These are phyloP conservation scores for Cryptoprocta ferox DNA, from an alignment of 2,797 vertebrate genomes.

Conservation along the genomic window DNA sequence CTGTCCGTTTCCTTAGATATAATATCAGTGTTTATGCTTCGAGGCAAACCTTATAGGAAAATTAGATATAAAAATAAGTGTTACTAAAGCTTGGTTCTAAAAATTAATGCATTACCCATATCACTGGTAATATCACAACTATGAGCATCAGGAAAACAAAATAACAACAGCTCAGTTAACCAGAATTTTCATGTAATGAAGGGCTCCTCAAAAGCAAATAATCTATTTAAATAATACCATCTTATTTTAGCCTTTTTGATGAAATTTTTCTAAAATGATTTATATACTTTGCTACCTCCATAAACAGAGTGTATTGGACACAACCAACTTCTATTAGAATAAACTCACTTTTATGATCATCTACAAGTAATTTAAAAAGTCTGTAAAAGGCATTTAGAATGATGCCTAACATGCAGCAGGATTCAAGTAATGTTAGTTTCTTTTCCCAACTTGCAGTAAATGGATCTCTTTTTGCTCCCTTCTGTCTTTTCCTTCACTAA, in stretches of 20 bases:
- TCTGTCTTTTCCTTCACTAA: neutral
- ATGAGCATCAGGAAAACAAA: neutral
- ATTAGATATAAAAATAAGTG: constrained; percentile 55
- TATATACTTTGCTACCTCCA: neutral
- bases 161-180: neutral
- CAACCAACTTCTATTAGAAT: neutral
- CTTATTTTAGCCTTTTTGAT: neutral
- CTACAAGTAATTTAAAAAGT: neutral
- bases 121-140: neutral
- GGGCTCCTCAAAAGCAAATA: neutral
- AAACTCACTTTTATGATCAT: neutral
- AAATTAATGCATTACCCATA: neutral
- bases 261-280: neutral
- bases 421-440: neutral
- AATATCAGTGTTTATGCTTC: constrained; percentile 86
- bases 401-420: neutral
- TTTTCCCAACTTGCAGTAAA: neutral
- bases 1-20: constrained; percentile 91
- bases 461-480: neutral
- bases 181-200: neutral
- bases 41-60: constrained; percentile 84
- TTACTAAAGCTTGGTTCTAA: constrained; percentile 26
- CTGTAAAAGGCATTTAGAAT: neutral
- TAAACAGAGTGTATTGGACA: constrained; percentile 8
- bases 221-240: neutral